These are phyloP conservation scores for Vanacampus margaritifer DNA, from an alignment of 2,113 vertebrate genomes.

Conservation along the genomic window DNA sequence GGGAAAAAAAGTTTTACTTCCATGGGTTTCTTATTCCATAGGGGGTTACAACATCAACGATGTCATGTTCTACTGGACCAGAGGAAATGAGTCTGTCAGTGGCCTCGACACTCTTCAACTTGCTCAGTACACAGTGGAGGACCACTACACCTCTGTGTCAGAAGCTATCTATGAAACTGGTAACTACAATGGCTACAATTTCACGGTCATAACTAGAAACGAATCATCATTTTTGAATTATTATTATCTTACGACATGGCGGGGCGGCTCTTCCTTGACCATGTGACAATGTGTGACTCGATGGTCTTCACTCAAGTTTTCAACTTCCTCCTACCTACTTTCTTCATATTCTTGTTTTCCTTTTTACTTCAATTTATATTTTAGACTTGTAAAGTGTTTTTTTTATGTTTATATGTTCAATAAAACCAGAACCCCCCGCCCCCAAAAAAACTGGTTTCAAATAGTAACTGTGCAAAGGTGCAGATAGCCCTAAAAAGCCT, in stretches of 20 bases:
- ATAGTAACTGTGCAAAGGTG: too few species aligned
- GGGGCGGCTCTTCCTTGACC: too few species aligned
- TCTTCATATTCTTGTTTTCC: too few species aligned
- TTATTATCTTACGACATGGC: background rate
- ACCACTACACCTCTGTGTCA: slow-evolving; percentile 85
- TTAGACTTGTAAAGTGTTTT: too few species aligned
- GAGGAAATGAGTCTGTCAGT: slow-evolving; percentile 87
- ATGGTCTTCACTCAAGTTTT: too few species aligned
- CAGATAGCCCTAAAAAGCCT: too few species aligned
- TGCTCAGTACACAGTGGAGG: slow-evolving; percentile 87
- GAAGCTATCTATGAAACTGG: slow-evolving; percentile 89
- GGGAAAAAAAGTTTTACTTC: background rate
- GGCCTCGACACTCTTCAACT: slow-evolving; percentile 80
- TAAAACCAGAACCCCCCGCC: too few species aligned
- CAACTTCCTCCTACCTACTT: too few species aligned
- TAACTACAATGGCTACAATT: slow-evolving; percentile 31
- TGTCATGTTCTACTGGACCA: slow-evolving; percentile 88
- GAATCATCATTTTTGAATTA: background rate
- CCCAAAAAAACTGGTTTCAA: too few species aligned
- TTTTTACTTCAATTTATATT: too few species aligned
- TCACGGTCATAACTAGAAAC: background rate
- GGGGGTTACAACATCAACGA: slow-evolving; percentile 91
- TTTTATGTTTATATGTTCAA: too few species aligned
- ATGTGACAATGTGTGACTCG: too few species aligned
- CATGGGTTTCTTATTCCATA: slow-evolving; percentile 36